Conservation (phyloP, 2,888 invertebrate genomes). For the Boloria euphrosyne region DNA sequence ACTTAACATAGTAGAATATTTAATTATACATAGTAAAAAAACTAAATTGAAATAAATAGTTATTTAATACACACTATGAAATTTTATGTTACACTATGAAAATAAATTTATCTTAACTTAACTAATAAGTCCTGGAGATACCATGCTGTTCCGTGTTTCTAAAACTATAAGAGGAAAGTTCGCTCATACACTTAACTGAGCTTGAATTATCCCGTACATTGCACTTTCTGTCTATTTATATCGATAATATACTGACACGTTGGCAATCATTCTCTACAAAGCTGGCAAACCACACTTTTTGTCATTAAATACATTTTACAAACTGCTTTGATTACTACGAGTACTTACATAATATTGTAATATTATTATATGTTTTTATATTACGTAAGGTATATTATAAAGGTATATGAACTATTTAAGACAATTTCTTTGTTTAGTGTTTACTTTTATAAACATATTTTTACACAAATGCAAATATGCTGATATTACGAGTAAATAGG, state of each 20-base stretch:
- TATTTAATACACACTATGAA: too few relatives aligned
- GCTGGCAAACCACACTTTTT: constrained; percentile 38
- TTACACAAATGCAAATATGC: too few relatives aligned
- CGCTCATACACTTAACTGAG: constrained; percentile 28
- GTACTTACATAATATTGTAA: constrained; percentile 17
- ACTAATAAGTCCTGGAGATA: too few relatives aligned
- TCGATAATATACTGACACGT: constrained; percentile 45
- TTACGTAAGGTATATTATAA: background rate
- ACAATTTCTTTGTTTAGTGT: too few relatives aligned
- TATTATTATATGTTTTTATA: too few relatives aligned
- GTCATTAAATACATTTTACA: constrained; percentile 46
- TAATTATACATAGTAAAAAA: too few relatives aligned
- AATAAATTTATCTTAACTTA: too few relatives aligned
- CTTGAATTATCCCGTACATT: constrained; percentile 57
- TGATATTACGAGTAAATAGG: too few relatives aligned
- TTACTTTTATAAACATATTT: too few relatives aligned
- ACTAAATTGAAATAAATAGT: too few relatives aligned
- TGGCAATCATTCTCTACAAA: constrained; percentile 48
- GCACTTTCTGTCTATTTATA: constrained; percentile 61
- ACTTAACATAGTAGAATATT: too few relatives aligned
- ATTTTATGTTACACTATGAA: background rate
- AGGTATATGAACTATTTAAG: too few relatives aligned
- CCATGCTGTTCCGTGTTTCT: constrained; percentile 21
- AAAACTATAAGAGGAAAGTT: constrained; percentile 32
- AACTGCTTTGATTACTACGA: constrained; percentile 4